A percentile compares a stretch with the other conserved stretches of the same genome.
These are phyloP conservation scores for Ceratosolen fusciceps DNA, from an alignment of 1,140 invertebrate genomes.

Conservation along the genomic window DNA sequence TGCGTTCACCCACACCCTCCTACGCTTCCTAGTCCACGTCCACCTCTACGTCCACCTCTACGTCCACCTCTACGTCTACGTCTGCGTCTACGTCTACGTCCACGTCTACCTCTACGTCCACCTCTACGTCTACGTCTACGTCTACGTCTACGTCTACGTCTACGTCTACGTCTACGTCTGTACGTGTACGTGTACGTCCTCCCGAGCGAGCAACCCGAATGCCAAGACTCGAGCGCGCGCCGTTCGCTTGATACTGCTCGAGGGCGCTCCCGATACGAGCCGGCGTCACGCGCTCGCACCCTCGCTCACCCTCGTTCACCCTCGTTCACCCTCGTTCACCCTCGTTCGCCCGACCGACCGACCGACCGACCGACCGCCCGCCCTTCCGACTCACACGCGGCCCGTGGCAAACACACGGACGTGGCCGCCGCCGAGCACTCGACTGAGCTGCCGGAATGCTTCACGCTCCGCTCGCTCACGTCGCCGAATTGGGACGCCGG, in stretches of 20 bases:
- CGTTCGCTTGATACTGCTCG: background rate
- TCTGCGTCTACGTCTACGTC: background rate
- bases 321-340: too few species aligned
- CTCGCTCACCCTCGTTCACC: background rate
- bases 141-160: background rate
- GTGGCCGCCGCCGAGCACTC: background rate
- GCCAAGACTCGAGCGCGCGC: slow-evolving; percentile 1
- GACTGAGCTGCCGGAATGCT: slow-evolving; percentile 27
- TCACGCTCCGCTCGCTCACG: slow-evolving; percentile 33
- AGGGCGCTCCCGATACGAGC: background rate
- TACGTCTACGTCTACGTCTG: background rate
- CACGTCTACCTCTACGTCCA: background rate
- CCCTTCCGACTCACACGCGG: background rate
- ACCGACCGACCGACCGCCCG: background rate
- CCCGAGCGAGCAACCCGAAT: background rate
- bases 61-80: background rate
- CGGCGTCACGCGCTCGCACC: background rate
- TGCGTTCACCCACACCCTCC: background rate
- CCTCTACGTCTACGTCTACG: background rate
- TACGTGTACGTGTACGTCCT: too few species aligned
- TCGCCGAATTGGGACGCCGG: background rate
- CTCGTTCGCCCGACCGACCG: background rate
- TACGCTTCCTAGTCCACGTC: background rate
- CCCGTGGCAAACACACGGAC: background rate
- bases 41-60: background rate